Percentiles rank a stretch among this genome's conserved stretches.
Evolutionary conservation across 2,888 invertebrate species (phyloP).

Genomic region (Ormyrus labotus): DNA sequence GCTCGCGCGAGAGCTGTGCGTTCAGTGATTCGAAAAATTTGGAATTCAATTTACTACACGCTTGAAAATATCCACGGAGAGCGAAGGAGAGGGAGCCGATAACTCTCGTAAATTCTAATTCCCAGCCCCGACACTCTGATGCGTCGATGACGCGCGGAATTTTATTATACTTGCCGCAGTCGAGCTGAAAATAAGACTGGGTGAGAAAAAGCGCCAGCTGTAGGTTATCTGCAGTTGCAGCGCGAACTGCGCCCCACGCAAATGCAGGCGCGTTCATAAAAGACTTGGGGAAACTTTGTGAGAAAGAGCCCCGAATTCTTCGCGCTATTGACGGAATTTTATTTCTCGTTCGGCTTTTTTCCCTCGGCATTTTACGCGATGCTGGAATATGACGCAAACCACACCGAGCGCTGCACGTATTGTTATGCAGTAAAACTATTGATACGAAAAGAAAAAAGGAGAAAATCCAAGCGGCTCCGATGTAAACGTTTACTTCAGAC

Average conservation of each 20-base stretch:
- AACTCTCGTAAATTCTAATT: constrained; percentile 38
- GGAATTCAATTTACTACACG: constrained; percentile 41
- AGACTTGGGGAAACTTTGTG: no score
- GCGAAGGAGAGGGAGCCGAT: not conserved
- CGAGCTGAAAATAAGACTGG: constrained; percentile 7
- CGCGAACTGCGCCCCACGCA: no score
- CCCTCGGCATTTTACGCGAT: no score
- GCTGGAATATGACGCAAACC: no score
- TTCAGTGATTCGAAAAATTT: constrained; percentile 43
- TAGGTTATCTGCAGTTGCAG: no score
- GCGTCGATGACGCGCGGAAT: not conserved
- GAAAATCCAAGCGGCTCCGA: not conserved
- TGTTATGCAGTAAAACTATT: no score
- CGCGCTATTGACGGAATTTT: not conserved
- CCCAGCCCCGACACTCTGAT: not conserved
- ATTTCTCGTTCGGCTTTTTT: not conserved
- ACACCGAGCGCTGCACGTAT: no score
- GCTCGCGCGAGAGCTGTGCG: not conserved
- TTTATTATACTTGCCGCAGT: constrained; percentile 6
- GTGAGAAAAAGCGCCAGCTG: not conserved
- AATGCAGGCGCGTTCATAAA: not conserved
- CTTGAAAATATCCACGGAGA: not conserved
- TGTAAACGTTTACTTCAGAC: constrained; percentile 1
- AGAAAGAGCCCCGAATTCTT: no score
- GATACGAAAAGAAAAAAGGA: no score